phyloP scores from a whole-genome alignment of 2,797 vertebrate genomes.

The Erethizon dorsatum region DNA sequence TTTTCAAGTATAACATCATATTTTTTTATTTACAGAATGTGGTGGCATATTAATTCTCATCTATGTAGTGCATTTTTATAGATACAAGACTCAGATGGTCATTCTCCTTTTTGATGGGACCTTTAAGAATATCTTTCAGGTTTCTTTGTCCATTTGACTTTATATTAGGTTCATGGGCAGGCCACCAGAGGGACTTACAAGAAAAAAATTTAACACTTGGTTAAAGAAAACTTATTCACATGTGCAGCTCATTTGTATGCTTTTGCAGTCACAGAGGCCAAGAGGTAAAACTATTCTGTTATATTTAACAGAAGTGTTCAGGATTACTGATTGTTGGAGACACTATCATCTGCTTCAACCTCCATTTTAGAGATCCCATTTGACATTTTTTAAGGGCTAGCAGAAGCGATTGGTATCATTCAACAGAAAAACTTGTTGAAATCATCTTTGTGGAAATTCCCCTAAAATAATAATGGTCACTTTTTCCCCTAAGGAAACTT shows the following conservation, averaged over 20 bases:
- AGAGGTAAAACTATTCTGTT: not conserved
- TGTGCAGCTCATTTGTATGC: slow-evolving; percentile 56
- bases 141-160: slow-evolving; percentile 55
- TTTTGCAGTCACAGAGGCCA: slow-evolving; percentile 22
- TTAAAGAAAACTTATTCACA: slow-evolving; percentile 56
- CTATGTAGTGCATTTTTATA: not conserved
- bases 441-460: slow-evolving; percentile 71
- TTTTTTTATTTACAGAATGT: slow-evolving; percentile 20
- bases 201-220: slow-evolving; percentile 27
- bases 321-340: slow-evolving; percentile 15
- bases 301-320: slow-evolving; percentile 46
- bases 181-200: slow-evolving; percentile 18
- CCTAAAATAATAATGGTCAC: slow-evolving; percentile 69
- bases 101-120: not conserved
- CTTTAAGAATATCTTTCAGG: slow-evolving; percentile 46
- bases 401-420: slow-evolving; percentile 62
- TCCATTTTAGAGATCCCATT: slow-evolving; percentile 46
- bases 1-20: not conserved
- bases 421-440: slow-evolving; percentile 54
- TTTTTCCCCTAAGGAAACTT: slow-evolving; percentile 52
- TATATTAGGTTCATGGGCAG: slow-evolving; percentile 23
- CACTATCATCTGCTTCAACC: not conserved
- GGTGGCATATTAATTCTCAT: not conserved
- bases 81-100: not conserved
- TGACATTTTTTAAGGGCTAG: slow-evolving; percentile 68